Evolutionary conservation across 2,888 invertebrate genomes (phyloP), one percentile per base, ranked within the genome.

Genomic region (Noctua fimbriata): DNA sequence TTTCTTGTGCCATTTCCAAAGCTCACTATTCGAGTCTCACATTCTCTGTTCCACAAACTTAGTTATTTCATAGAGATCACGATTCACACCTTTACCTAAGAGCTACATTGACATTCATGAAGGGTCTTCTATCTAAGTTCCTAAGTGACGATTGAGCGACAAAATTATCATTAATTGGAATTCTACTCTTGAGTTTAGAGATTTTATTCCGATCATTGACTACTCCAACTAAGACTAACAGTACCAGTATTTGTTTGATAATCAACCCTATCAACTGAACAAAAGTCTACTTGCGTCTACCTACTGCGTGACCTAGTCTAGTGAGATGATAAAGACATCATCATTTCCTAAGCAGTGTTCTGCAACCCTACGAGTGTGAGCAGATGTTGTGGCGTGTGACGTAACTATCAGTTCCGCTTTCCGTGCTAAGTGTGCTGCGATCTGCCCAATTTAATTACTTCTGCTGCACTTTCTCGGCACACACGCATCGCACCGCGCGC

Each of bases 351-450:
- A 41, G 4, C 24, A 73, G 21, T 47, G 18, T 66, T 36, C 4
- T 28, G 63, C 75, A 77, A 28, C 84, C 81, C 84, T 81, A 36
- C 14, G 36, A 44, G 41, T 75, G 28, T 84, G 79, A 82, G 89
- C 89, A 89, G 89, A 91, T 90, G 84, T 84, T 77, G 71, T 82
- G 87, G 84, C 71, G 83, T 86, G 90, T 94, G 94, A 94, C 89
- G 94, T 90, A 94, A 94, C 90, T 81, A 91, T 92, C 84, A 87
- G 92, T 92, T 94, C 95, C 94, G 94, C 94, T 95, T 93, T 95
- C 94, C 93, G 94, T 89, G 89, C 89, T 85, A 86, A 90, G 90
- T 91, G 90, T 87, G 87, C 79, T 85, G 81, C 76, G 73, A 14
- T 58, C 84, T 36, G 81, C 92, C 93, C 90, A 93, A 93, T 92